Evolutionary conservation across 2,113 vertebrate species (phyloP), one percentile per base, ranked within the genome.

Genomic region (Brevimyrus niger): DNA sequence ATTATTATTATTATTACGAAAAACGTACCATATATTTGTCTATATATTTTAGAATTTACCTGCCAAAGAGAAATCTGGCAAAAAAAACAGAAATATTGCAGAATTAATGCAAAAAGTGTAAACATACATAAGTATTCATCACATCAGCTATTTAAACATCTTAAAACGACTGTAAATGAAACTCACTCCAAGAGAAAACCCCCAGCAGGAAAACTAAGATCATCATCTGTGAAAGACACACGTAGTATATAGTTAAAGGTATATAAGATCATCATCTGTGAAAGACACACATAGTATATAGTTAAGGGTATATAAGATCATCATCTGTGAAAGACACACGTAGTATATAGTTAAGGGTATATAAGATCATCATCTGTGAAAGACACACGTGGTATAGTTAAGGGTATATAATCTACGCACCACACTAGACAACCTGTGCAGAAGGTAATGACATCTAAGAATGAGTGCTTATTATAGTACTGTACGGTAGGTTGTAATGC

Each of bases 51-150:
- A 21, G n/a, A 48, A 27, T n/a, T 55, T 87, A 87, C 86, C 86
- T 53, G 86, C 86, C 48, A 38, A 53, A 53, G 86, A 53, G 27
- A 53, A 58, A 87, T 55, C 86, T 87, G 86, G 11, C n/a, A 15
- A 53, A 50, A 55, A 58, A 85, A 85, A 87, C 10, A 87, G 61
- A 69, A 87, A 87, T 17, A 55, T 38, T 55, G 5, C 51, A 87
- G 15, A 87, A 58, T 87, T 51, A 53, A 87, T 89, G 91, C 92
- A 83, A 42, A 89, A 38, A 51, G 4, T 7, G 44, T 6, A 87
- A 48, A 47, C 8, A 61, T 46, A 23, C 31, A 21, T 21, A 31
- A n/a, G 42, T 42, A 58, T 85, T 48, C 31, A 61, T 55, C 55
- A 15, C 13, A 27, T 46, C 42, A 47, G 21, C 50, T 19, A 89